Evolutionary conservation across 2,888 invertebrate species (phyloP), one percentile per base, ranked within the genome.

Genomic region (Phyllotreta striolata): DNA sequence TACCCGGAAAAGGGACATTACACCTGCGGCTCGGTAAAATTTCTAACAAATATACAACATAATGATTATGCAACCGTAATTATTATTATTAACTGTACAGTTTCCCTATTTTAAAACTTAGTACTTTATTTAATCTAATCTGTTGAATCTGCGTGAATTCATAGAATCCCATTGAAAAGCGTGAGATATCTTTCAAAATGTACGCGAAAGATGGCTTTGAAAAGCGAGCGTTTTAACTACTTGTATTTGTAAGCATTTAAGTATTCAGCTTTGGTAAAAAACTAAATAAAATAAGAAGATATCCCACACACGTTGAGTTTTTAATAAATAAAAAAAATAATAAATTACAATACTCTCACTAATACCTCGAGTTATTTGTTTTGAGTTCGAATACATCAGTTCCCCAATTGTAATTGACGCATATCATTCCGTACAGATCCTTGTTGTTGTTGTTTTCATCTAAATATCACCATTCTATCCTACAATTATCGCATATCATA

Each of bases 91-190:
- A 66, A 62, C 71, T 72, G 72, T 71, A 72, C 72, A 72, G 59
- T 59, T 66, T 71, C 66, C 67, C 59, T 70, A 66, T 55, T 55
- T 43, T 49, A 67, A 62, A 51, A 62, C 63, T 65, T 64, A 44
- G 24, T 24, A 24, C 24, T 14, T 67, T 64, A 55, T 68, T 66
- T 70, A 64, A 66, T 63, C 64, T 47, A 63, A 67, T 63, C 61
- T 62, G 57, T 64, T 46, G 8, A 63, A 68, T 66, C 71, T 71
- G 72, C 72, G 68, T 70, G 71, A 71, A 68, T 54, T 57, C 55
- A 44, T 40, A 47, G 14, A 14, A 47, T 47, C 47, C 47, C 14
- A 9, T 47, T 4, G 34, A 47, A 47, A 24, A 4, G 13, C 34
- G 14, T 34, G 34, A 34, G 12, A 10, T 47, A n/a, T 49, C 39